Evolutionary conservation across 2,797 vertebrate species (phyloP), one percentile per base, ranked within the genome.

Genomic region (Macroramphosus scolopax): DNA sequence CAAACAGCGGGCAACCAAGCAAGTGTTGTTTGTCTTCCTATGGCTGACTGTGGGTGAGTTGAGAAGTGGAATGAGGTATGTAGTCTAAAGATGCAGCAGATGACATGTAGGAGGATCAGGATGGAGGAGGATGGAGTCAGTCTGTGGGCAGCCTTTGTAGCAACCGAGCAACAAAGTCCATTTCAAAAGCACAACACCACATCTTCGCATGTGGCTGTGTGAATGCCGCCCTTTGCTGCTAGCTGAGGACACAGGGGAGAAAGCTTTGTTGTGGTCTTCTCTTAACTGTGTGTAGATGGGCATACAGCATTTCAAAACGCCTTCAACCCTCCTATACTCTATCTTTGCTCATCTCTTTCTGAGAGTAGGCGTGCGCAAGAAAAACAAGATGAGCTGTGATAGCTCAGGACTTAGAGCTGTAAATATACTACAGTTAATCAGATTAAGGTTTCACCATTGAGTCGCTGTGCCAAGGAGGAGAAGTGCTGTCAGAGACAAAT

Each of bases 371-470:
- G 10, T 54, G 46, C 20, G 32, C 48, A 59, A 40, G 57, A 63
- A 67, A 72, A 75, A 69, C 55, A 68, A 73, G 72, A 77, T 78
- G 65, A 66, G 60, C 68, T 70, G 65, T 32, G 68, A 82, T 80
- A 80, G 69, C 45, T 37, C 41, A 22, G 67, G 80, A 83, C 37
- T 84, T 71, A 72, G 63, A 67, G 80, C 83, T 74, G 72, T 84
- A 88, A 86, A 88, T 85, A 84, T 77, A 81, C 68, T 32, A 8
- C 55, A 44, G 78, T 51, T 86, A 89, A 88, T 82, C 68, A 80
- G 83, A 88, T 89, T 87, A 87, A 44, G 57, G 74, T 61, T 76
- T 77, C 71, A 76, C 68, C 76, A 63, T 59, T 57, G 43, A 39
- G 55, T 56, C 47, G 45, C 54, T 41, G 41, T 36, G 46, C 59